Conservation (phyloP, 2,113 vertebrate genomes). For the Malurus elegans region DNA sequence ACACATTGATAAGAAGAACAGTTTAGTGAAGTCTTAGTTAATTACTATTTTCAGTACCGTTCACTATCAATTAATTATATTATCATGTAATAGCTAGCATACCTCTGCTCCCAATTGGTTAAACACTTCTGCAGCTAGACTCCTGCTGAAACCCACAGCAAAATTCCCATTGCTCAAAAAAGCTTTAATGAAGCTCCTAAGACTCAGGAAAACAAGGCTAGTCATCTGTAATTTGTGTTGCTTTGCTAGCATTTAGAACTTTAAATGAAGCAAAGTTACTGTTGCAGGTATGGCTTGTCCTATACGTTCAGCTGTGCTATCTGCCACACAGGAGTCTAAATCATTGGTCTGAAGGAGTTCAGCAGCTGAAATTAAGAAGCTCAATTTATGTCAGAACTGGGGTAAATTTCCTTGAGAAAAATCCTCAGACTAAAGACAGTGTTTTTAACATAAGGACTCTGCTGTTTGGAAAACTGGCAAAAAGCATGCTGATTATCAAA, state of each 20-base stretch:
- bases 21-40: slow-evolving; percentile 37
- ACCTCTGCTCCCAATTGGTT: background rate
- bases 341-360: background rate
- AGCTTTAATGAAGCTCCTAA: background rate
- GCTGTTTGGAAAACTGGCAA: background rate
- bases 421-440: background rate
- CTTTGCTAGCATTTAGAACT: background rate
- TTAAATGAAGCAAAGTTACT: background rate
- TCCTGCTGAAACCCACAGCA: background rate
- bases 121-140: background rate
- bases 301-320: background rate
- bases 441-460: background rate
- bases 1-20: slow-evolving; percentile 18
- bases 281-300: background rate
- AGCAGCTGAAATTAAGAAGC: background rate
- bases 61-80: slow-evolving; percentile 41
- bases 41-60: slow-evolving; percentile 34
- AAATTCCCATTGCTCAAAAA: background rate
- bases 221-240: background rate
- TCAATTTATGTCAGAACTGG: background rate
- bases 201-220: background rate
- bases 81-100: background rate
- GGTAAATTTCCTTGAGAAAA: background rate
- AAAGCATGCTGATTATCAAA: background rate
- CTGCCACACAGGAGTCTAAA: background rate